These are phyloP conservation scores for Dendrolimus kikuchii DNA, from an alignment of 1,140 invertebrate species.

Conservation along the genomic window DNA sequence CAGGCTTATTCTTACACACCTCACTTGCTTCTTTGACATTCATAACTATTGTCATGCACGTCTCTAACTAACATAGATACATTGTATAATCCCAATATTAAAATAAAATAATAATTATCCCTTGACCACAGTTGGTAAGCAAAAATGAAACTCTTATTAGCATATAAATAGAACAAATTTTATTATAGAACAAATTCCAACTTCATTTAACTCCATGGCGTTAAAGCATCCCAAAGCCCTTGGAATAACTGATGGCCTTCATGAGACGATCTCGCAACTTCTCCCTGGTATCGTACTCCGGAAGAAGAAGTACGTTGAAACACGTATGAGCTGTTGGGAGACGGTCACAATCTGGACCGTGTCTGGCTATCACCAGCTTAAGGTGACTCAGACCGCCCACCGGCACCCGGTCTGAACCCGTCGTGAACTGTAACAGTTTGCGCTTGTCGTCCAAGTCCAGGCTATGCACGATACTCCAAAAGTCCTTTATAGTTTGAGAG, in stretches of 20 bases:
- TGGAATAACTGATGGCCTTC: constrained; percentile 92
- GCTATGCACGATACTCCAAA: constrained; percentile 96
- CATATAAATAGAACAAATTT: constrained; percentile 60
- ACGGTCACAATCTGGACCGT: constrained; percentile 85
- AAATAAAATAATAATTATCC: no score
- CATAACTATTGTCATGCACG: no score
- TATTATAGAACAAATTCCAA: constrained; percentile 18
- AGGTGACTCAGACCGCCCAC: constrained; percentile 92
- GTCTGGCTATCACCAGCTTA: constrained; percentile 86
- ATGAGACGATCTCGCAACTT: constrained; percentile 89
- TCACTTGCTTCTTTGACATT: no score
- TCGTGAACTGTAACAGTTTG: constrained; percentile 93
- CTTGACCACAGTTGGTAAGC: background rate
- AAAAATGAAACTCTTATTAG: constrained; percentile 16
- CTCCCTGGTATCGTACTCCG: constrained; percentile 88
- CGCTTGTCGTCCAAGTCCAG: constrained; percentile 88
- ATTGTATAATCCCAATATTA: no score
- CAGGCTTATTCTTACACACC: no score
- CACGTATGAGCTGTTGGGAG: constrained; percentile 94
- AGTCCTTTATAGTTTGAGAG: constrained; percentile 89
- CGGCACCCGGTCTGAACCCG: constrained; percentile 95
- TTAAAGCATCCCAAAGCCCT: constrained; percentile 90
- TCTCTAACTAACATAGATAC: no score
- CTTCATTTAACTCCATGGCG: constrained; percentile 7
- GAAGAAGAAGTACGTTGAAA: constrained; percentile 95